Evolutionary conservation across 2,888 invertebrate genomes (phyloP), one percentile per base, ranked within the genome.

Genomic region (Sarcophaga variegata): DNA sequence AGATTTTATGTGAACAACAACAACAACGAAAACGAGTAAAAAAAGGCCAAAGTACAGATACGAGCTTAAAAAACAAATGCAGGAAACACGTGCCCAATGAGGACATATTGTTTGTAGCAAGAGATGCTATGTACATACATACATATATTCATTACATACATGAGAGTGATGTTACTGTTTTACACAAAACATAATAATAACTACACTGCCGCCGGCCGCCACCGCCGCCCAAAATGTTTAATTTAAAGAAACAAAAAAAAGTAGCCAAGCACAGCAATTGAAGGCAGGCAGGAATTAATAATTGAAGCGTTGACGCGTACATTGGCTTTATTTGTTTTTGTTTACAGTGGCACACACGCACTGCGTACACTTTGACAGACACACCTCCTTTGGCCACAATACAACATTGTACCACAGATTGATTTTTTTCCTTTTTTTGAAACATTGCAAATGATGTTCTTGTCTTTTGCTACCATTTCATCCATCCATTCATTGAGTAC

Each of bases 371-470:
- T 78, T 63, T 67, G 47, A n/a, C 87, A 37, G 81, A 72, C 87
- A 87, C 87, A 87, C 87, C 87, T 87, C 54, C 84, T 84, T 79
- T 84, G 87, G 87, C 87, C 87, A 84, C 82, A 82, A 80, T 63
- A 78, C 74, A 47, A 72, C 78, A 72, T 71, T 72, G 20, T 47
- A 66, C 27, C 27, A 72, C 47, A 83, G 37, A 22, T 72, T 37
- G 37, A 37, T 1, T 37, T 37, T 37, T 37, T 37, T 37, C 0
- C 2, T 37, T 37, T 8, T 14, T 76, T 67, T 60, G 37, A 37
- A 77, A 76, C 63, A 89, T 92, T 92, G 92, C 92, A 92, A 92
- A 91, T 92, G 92, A 92, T 92, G 92, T 91, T 90, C 89, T 90
- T 91, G 90, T 89, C 90, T 91, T 91, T 37, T 71, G 64, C 47